A percentile compares a stretch with the other conserved stretches of the same genome.
Conservation (phyloP, 2,113 vertebrate species). For the Nasalis larvatus region DNA sequence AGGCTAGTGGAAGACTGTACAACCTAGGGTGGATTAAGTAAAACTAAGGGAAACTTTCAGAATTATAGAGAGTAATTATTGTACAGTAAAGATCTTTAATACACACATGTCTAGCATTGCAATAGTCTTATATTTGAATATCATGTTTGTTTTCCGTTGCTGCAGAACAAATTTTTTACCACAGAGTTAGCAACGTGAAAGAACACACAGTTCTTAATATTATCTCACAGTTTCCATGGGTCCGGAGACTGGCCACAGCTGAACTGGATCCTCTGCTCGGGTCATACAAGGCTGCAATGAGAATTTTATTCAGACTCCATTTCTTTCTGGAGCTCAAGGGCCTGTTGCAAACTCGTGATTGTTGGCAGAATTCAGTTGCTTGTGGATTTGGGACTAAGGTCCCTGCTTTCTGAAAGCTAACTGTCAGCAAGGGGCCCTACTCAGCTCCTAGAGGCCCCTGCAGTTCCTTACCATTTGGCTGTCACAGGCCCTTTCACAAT, state of each 20-base stretch:
- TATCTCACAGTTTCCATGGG: neutral
- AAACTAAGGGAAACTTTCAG: neutral
- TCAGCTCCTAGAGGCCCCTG: neutral
- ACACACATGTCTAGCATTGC: neutral
- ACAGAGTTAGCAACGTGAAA: neutral
- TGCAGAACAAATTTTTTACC: neutral
- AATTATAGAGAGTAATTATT: neutral
- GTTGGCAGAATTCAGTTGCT: neutral
- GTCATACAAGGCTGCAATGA: neutral
- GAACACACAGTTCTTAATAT: neutral
- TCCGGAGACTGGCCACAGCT: neutral
- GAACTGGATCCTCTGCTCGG: neutral
- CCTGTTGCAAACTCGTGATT: neutral
- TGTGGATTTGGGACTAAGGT: neutral
- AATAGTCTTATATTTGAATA: neutral
- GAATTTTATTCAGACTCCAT: neutral
- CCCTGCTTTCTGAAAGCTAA: neutral
- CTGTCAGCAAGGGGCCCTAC: neutral
- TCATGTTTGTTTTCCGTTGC: neutral
- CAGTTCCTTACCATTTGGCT: neutral
- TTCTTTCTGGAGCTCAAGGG: neutral
- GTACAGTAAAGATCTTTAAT: neutral
- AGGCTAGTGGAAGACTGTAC: neutral
- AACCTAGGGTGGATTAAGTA: neutral
- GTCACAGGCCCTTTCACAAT: neutral